Conservation (phyloP, 2,113 vertebrate genomes). For the Oncorhynchus keta region DNA sequence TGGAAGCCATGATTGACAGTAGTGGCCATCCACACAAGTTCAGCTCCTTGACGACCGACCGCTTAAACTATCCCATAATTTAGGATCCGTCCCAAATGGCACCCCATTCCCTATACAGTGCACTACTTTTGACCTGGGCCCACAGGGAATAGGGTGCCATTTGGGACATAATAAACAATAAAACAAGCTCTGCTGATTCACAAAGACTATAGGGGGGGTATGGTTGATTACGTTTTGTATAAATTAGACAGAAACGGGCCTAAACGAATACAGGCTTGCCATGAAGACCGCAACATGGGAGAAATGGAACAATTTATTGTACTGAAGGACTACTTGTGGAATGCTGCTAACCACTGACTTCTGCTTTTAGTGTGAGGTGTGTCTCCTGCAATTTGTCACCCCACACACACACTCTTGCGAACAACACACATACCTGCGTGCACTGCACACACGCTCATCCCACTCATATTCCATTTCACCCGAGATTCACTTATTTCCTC, state of each 20-base stretch:
- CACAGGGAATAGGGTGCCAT: too few relatives aligned
- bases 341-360: too few relatives aligned
- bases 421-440: not conserved
- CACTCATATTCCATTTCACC: not conserved
- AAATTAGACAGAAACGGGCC: conserved; percentile 28
- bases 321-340: not conserved
- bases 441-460: not conserved
- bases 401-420: not conserved
- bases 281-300: conserved; percentile 35
- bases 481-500: not conserved
- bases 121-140: too few relatives aligned
- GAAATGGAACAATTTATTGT: not conserved
- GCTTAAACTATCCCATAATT: conserved; percentile 49
- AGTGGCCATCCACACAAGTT: conserved; percentile 26
- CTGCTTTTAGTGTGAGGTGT: not conserved
- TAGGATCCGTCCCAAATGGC: not conserved
- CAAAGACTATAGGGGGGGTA: conserved; percentile 10
- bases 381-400: not conserved
- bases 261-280: conserved; percentile 17
- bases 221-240: conserved; percentile 30
- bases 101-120: too few relatives aligned
- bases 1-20: conserved; percentile 38
- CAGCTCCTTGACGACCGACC: conserved; percentile 48
- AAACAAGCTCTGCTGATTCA: conserved; percentile 21
- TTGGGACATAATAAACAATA: conserved; percentile 25